Evolutionary conservation across 2,888 invertebrate species (phyloP).

Genomic region (Chouioia cunea): DNA sequence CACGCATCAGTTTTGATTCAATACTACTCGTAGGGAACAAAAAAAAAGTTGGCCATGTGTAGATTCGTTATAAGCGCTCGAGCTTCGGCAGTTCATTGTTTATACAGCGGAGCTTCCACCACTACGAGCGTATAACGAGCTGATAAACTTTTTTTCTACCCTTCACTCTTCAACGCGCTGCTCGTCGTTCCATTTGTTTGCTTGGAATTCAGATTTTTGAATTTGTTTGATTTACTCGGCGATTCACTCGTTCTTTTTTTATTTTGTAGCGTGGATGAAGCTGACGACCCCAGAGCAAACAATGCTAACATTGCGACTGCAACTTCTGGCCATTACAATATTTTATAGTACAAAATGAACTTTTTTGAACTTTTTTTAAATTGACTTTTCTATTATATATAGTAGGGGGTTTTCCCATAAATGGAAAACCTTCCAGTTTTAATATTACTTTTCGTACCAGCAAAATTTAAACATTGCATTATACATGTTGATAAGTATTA

Average conservation of each 20-base stretch:
- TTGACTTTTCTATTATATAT: constrained; percentile 15
- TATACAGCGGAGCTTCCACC: constrained; percentile 8
- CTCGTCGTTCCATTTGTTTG: constrained; percentile 6
- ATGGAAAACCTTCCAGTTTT: no score
- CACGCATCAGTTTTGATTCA: constrained; percentile 19
- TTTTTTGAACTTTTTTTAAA: constrained; percentile 11
- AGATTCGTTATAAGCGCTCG: constrained; percentile 18
- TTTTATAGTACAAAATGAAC: constrained; percentile 3
- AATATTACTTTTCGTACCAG: no score
- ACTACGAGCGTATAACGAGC: constrained; percentile 33
- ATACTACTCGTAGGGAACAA: background rate
- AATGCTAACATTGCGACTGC: background rate
- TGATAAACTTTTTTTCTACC: constrained; percentile 40
- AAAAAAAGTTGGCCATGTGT: constrained; percentile 19
- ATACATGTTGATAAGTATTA: no score
- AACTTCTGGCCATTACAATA: constrained; percentile 30
- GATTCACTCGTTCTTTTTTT: background rate
- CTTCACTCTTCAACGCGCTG: background rate
- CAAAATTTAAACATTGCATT: no score
- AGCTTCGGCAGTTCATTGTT: constrained; percentile 18
- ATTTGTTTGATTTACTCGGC: constrained; percentile 29
- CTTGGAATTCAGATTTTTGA: constrained; percentile 35
- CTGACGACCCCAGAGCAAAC: constrained; percentile 1
- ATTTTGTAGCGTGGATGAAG: background rate
- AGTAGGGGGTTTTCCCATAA: background rate